Base-by-base conservation (phyloP, 2,113 vertebrate species). In the Eptesicus fuscus region DNA sequence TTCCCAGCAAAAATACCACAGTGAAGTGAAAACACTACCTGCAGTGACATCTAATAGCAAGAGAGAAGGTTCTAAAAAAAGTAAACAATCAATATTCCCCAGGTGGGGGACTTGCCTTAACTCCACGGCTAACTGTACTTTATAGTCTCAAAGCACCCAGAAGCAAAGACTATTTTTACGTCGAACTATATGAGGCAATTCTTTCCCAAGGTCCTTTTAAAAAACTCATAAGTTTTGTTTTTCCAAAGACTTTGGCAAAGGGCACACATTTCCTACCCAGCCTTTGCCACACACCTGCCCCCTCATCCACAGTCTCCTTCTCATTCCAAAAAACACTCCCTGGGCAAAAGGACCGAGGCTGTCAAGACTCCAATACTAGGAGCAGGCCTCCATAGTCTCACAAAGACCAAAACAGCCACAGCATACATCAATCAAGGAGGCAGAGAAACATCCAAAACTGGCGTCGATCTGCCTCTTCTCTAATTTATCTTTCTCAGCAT, bases 161-260 rank as follows among this genome's bases (percentile, higher is more conserved):
- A 79, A 84, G 56, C 18, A 94, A 96, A 61, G 30, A 42, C 44
- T 42, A 18, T 78, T 93, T 93, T 89, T 87, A 74, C 32, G 22
- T 30, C 83, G 51, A 71, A 77, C 10, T 61, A 42, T 49, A 37
- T 25, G 28, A 77, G 53, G 44, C 49, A 74, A 71, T 88, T 88
- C 18, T 88, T 95, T 93, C 76, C 53, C n/a, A 92, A 85, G 71
- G 42, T 65, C 12, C 22, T 80, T 88, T 69, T 42, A 44, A 83
- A 77, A 49, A 53, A 47, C 37, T 49, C 73, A 35, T 13, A 42
- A 13, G 30, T 91, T 88, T 65, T 91, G 6, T 78, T 90, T 92
- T 25, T 70, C 51, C 23, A 49, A 88, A 83, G 61, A 42, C 51
- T 51, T 56, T 87, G 17, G 17, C 17, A 53, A 92, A 82, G 59